These are phyloP conservation scores for Nyctibius bracteatus DNA, from an alignment of 2,113 vertebrate genomes.

Conservation along the genomic window DNA sequence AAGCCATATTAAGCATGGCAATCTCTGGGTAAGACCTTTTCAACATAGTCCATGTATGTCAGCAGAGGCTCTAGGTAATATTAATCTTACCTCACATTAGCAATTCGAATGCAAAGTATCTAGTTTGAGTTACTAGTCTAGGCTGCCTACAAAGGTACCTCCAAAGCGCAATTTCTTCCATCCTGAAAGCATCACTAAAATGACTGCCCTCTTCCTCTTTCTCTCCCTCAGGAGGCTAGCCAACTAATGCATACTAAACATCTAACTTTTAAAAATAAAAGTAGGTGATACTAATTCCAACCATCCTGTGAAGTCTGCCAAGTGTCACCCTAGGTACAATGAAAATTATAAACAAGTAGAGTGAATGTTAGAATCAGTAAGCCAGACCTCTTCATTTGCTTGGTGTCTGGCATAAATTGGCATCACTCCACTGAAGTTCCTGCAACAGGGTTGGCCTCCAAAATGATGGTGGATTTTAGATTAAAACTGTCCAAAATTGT, in stretches of 20 bases:
- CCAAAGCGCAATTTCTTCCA: not conserved
- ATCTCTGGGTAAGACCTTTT: not conserved
- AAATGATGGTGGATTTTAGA: not conserved
- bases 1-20: not conserved
- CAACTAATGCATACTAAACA: not conserved
- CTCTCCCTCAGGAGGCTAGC: not conserved
- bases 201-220: not conserved
- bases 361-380: not conserved
- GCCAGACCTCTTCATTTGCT: conserved; percentile 6
- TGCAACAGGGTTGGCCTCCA: not conserved
- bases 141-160: not conserved
- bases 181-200: not conserved
- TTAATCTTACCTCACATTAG: not conserved
- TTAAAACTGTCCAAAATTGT: not conserved
- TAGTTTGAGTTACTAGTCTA: not conserved
- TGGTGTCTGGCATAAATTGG: not conserved
- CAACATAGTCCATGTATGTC: not conserved
- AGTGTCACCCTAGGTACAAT: not conserved
- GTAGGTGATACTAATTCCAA: not conserved
- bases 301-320: not conserved
- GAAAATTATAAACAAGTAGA: not conserved
- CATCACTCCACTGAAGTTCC: not conserved
- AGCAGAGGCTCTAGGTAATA: not conserved
- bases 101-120: not conserved
- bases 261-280: not conserved